Percentiles rank a stretch among this genome's conserved stretches.
phyloP scores from a whole-genome alignment of 2,113 vertebrate species.

The Struthidea cinerea region DNA sequence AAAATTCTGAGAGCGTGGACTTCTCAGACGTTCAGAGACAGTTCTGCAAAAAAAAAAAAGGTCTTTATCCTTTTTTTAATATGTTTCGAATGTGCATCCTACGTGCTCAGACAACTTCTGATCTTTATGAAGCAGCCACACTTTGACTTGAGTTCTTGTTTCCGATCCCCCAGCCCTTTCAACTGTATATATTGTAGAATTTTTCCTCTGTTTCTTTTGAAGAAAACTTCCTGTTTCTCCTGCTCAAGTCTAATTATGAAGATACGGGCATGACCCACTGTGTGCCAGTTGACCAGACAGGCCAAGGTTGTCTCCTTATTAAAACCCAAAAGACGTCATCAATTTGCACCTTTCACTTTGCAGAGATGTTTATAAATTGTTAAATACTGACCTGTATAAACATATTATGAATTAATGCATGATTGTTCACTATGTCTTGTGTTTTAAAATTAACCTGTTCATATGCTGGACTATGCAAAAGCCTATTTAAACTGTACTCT shows the following conservation, averaged over 20 bases:
- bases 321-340: background rate
- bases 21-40: background rate
- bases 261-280: background rate
- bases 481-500: background rate
- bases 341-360: background rate
- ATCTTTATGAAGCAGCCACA: background rate
- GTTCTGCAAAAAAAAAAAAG: background rate
- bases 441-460: background rate
- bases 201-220: background rate
- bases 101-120: background rate
- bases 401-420: fast-evolving
- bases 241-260: background rate
- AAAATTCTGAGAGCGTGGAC: background rate
- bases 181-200: background rate
- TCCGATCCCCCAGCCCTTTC: background rate
- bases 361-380: background rate
- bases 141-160: background rate
- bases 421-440: background rate
- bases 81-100: background rate
- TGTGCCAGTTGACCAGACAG: background rate
- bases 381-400: background rate
- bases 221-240: background rate
- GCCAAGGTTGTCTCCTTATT: background rate
- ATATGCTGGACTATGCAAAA: background rate
- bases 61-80: too few relatives aligned